A percentile compares a stretch with the other conserved stretches of the same genome.
phyloP scores from a whole-genome alignment of 2,888 invertebrate species.

The Hypomecis atomaria region DNA sequence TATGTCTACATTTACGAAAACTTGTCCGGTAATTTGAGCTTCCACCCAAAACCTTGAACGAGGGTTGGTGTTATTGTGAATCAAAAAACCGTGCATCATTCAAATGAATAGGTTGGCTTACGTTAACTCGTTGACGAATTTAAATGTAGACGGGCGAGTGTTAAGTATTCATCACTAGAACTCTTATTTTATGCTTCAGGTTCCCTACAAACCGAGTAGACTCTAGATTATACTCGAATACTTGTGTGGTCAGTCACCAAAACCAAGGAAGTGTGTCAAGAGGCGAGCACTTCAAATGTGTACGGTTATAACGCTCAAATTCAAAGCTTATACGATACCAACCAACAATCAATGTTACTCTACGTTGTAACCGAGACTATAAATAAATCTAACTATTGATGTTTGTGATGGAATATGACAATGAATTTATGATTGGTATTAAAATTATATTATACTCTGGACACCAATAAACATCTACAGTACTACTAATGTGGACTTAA shows the following conservation, averaged over 20 bases:
- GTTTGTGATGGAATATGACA: slow-evolving; percentile 12
- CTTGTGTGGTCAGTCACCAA: slow-evolving; percentile 31
- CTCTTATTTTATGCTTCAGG: slow-evolving; percentile 63
- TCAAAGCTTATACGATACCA: neutral
- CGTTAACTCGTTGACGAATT: slow-evolving; percentile 38
- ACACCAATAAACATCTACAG: neutral
- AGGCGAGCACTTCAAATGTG: slow-evolving; percentile 6
- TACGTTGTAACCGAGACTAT: neutral
- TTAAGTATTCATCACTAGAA: slow-evolving; percentile 64
- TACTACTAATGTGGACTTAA: slow-evolving; percentile 3
- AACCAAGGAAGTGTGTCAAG: slow-evolving; percentile 22
- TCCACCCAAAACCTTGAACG: slow-evolving; percentile 1
- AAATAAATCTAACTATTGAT: slow-evolving; percentile 1
- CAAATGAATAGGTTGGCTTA: slow-evolving; percentile 30
- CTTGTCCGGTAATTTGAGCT: neutral
- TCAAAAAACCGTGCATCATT: slow-evolving; percentile 28
- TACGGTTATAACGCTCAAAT: neutral
- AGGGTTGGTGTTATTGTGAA: slow-evolving; percentile 1
- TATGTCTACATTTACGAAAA: slow-evolving; percentile 30
- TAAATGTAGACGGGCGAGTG: slow-evolving; percentile 34
- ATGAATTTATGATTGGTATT: slow-evolving; percentile 14
- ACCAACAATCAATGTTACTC: neutral
- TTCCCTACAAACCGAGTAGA: slow-evolving; percentile 61
- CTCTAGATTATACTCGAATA: slow-evolving; percentile 19
- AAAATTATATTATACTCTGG: neutral